Evolutionary conservation across 2,797 vertebrate species (phyloP).

Genomic region (Trematocara caparti): DNA sequence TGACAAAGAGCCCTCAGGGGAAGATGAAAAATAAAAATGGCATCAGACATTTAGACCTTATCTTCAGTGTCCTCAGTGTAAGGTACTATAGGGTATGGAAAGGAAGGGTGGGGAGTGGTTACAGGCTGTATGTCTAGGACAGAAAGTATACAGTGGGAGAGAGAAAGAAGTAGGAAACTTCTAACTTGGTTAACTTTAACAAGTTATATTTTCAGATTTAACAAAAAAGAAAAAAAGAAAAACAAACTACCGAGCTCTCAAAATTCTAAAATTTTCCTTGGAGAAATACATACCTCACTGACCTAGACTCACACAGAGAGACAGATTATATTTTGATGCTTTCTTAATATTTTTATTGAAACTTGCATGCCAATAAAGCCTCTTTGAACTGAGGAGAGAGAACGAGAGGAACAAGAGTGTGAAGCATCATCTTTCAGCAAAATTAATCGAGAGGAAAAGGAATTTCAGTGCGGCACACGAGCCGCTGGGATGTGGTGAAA

Average conservation of each 20-base stretch:
- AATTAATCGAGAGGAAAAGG: constrained; percentile 36
- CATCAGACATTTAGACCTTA: constrained; percentile 60
- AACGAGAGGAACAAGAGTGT: not conserved
- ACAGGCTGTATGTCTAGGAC: constrained; percentile 15
- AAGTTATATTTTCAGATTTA: not conserved
- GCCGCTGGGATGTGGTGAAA: constrained; percentile 22
- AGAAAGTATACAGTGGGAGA: not conserved
- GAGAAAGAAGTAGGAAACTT: not conserved
- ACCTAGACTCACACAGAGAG: not conserved
- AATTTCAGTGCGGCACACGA: constrained; percentile 17
- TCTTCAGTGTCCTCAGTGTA: constrained; percentile 38
- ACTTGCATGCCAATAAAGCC: not conserved
- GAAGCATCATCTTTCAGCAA: constrained; percentile 32
- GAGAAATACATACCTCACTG: not conserved
- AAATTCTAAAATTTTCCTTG: not conserved
- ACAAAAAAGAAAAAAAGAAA: not conserved
- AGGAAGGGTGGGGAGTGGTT: constrained; percentile 8
- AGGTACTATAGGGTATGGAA: constrained; percentile 30
- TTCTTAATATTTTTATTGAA: not conserved
- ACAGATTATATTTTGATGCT: not conserved
- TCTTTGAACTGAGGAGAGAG: not conserved
- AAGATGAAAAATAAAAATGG: constrained; percentile 57
- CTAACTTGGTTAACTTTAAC: not conserved
- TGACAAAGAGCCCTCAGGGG: constrained; percentile 62
- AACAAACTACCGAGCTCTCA: not conserved